A percentile compares a stretch with the other conserved stretches of the same genome.
These are phyloP conservation scores for Cynoglossus semilaevis DNA, from an alignment of 2,113 vertebrate species.

Conservation along the genomic window DNA sequence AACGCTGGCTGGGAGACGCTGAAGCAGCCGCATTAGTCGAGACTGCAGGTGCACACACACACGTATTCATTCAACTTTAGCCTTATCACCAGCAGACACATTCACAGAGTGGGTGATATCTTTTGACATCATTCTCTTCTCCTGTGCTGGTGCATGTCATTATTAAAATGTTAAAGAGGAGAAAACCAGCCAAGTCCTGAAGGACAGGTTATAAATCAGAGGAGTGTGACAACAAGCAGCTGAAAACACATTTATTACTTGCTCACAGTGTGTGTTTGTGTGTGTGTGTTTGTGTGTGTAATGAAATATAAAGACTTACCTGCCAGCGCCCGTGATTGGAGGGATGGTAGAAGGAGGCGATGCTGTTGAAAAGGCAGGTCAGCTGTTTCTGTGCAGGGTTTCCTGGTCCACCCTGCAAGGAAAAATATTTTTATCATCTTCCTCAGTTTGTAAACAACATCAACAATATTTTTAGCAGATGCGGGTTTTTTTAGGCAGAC, in stretches of 20 bases:
- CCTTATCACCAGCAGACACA: conserved; percentile 29
- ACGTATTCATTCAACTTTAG: conserved; percentile 14
- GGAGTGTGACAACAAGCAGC: conserved; percentile 26
- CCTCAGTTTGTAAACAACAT: too few species aligned
- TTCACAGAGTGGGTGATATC: conserved; percentile 14
- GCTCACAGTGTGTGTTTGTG: neutral
- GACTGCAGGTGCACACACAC: conserved; percentile 35
- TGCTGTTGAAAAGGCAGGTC: conserved; percentile 91
- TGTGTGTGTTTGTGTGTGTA: conserved; percentile 3
- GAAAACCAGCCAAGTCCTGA: conserved; percentile 25
- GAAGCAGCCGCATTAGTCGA: conserved; percentile 91
- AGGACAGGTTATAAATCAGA: conserved; percentile 46
- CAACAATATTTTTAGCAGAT: too few species aligned
- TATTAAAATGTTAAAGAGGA: conserved; percentile 28
- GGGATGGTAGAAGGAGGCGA: conserved; percentile 95
- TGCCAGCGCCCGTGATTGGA: conserved; percentile 98
- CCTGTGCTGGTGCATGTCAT: conserved; percentile 32
- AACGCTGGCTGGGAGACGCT: conserved; percentile 88
- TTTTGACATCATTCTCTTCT: conserved; percentile 34
- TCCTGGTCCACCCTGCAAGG: conserved; percentile 87
- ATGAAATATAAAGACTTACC: conserved; percentile 64
- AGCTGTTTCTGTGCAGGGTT: conserved; percentile 92
- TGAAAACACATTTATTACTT: conserved; percentile 20
- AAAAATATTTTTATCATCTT: too few species aligned
- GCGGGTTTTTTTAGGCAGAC: too few species aligned